Percentiles rank a stretch among this genome's conserved stretches.
Evolutionary conservation across 2,888 invertebrate genomes (phyloP).

Genomic region (Melieria picta): DNA sequence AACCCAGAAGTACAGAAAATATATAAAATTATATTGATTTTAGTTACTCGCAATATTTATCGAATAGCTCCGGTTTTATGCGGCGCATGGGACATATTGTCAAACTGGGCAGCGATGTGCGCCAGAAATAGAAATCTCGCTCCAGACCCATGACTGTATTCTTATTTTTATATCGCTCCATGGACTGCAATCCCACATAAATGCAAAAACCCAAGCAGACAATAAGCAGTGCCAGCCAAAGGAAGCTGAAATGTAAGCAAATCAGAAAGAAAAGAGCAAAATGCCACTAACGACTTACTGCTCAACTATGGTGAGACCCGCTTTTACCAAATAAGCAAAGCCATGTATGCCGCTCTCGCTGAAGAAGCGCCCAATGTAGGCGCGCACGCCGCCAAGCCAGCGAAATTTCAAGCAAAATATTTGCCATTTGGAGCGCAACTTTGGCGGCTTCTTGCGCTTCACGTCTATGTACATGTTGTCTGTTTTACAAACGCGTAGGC

Average conservation of each 20-base stretch:
- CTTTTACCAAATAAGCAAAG: slow-evolving; percentile 54
- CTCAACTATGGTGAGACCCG: slow-evolving; percentile 51
- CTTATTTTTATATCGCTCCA: slow-evolving; percentile 58
- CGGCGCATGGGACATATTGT: slow-evolving; percentile 64
- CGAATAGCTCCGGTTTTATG: slow-evolving; percentile 50
- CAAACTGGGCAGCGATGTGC: slow-evolving; percentile 59
- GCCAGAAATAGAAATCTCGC: slow-evolving; percentile 63
- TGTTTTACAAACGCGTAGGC: no score
- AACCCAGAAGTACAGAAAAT: no score
- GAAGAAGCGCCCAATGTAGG: slow-evolving; percentile 51
- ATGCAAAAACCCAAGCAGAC: slow-evolving; percentile 55
- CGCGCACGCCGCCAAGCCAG: slow-evolving; percentile 18
- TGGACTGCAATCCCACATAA: slow-evolving; percentile 56
- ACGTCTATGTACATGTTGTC: slow-evolving; percentile 21
- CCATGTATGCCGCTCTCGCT: slow-evolving; percentile 60
- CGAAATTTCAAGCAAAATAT: slow-evolving; percentile 4
- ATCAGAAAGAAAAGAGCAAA: background rate
- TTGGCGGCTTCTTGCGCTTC: background rate
- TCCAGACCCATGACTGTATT: slow-evolving; percentile 64
- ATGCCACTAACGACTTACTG: slow-evolving; percentile 41
- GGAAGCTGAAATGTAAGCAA: slow-evolving; percentile 39
- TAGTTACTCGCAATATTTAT: slow-evolving; percentile 54
- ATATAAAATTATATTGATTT: no score
- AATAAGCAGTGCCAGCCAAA: slow-evolving; percentile 57
- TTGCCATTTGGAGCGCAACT: slow-evolving; percentile 2